A percentile compares a stretch with the other conserved stretches of the same genome.
phyloP scores from a whole-genome alignment of 1,140 invertebrate genomes.

The Reticulitermes speratus region DNA sequence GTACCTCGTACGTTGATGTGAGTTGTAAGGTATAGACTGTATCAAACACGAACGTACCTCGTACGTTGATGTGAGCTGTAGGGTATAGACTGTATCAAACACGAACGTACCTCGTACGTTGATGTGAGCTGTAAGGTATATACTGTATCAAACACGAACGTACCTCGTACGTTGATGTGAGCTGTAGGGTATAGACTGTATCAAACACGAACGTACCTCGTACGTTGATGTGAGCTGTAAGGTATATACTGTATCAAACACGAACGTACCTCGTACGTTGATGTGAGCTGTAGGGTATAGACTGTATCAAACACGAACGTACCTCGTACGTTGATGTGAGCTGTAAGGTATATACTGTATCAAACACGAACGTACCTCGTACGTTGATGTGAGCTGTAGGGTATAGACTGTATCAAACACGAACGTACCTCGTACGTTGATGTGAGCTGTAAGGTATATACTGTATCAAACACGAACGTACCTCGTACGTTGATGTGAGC shows the following conservation, averaged over 20 bases:
- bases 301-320: conserved; percentile 44
- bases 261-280: conserved; percentile 74
- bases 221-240: conserved; percentile 78
- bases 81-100: conserved; percentile 55
- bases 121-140: conserved; percentile 73
- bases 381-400: conserved; percentile 75
- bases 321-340: conserved; percentile 85
- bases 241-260: conserved; percentile 50
- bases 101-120: conserved; percentile 71
- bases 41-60: conserved; percentile 59
- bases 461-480: conserved; percentile 44
- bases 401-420: conserved; percentile 54
- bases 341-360: conserved; percentile 60
- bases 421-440: conserved; percentile 77
- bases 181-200: conserved; percentile 64
- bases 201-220: conserved; percentile 59
- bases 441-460: conserved; percentile 70
- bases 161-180: conserved; percentile 85
- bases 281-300: conserved; percentile 71
- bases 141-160: conserved; percentile 25
- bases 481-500: conserved; percentile 82
- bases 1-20: conserved; percentile 81
- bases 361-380: conserved; percentile 63
- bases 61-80: conserved; percentile 78
- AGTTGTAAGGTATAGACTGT: conserved; percentile 67